Percentiles rank a stretch among this genome's conserved stretches.
These are phyloP conservation scores for Cricetomys ansorgei DNA, from an alignment of 2,113 vertebrate species.

Conservation along the genomic window DNA sequence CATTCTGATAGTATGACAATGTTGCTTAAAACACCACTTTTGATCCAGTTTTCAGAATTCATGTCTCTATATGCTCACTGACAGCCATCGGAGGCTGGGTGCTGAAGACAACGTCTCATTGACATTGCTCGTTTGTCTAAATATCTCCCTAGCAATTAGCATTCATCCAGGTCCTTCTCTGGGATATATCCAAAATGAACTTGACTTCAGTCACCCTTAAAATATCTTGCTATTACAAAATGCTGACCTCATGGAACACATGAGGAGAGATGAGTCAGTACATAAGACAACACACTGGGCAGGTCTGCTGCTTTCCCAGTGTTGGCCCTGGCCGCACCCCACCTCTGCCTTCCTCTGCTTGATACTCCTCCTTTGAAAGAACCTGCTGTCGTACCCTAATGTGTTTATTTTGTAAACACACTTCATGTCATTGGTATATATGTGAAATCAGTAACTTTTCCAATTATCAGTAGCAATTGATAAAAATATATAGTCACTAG, in stretches of 20 bases:
- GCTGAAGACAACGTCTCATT: background rate
- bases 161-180: background rate
- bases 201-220: background rate
- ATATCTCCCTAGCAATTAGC: background rate
- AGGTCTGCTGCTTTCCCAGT: background rate
- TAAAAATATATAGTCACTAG: background rate
- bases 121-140: background rate
- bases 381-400: background rate
- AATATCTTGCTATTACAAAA: conserved; percentile 4
- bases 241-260: background rate
- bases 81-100: background rate
- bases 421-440: background rate
- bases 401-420: background rate
- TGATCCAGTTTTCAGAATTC: background rate
- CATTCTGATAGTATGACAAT: background rate
- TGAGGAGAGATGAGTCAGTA: background rate
- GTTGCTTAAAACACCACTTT: background rate
- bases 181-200: background rate
- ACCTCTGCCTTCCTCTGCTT: background rate
- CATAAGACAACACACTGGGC: background rate
- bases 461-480: background rate
- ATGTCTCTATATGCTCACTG: background rate
- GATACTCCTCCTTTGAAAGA: background rate
- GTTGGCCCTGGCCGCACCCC: background rate
- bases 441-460: background rate